phyloP scores from a whole-genome alignment of 1,140 invertebrate genomes.

The Eubasilissa regina region DNA sequence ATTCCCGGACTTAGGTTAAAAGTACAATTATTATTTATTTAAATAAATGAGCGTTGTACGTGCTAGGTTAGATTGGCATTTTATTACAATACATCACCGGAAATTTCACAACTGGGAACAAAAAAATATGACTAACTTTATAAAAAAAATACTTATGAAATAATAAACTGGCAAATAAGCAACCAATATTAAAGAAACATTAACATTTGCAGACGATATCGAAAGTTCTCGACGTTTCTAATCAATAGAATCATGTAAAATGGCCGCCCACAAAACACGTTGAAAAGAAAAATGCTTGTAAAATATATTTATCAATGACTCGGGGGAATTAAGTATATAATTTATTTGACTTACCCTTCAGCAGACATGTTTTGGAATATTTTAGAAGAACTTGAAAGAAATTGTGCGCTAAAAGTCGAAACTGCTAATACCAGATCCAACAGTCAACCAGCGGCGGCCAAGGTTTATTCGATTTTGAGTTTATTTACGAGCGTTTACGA shows the following conservation, averaged over 20 bases:
- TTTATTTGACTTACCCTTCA: slow-evolving; percentile 24
- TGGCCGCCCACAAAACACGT: slow-evolving; percentile 39
- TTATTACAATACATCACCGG: not conserved
- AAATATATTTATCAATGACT: slow-evolving; percentile 4
- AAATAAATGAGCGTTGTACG: not conserved
- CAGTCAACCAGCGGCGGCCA: slow-evolving; percentile 2
- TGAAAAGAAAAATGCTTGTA: not conserved
- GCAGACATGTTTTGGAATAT: slow-evolving; percentile 19
- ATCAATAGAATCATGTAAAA: slow-evolving; percentile 32
- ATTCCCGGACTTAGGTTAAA: too few relatives aligned
- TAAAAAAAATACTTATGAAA: not conserved
- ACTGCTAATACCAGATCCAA: not conserved
- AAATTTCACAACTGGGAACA: not conserved
- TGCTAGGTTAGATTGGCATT: not conserved
- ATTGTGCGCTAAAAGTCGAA: not conserved
- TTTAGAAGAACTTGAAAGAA: slow-evolving; percentile 49
- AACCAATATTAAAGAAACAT: not conserved
- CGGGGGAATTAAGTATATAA: not conserved
- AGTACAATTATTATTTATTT: not conserved
- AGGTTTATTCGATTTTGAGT: not conserved
- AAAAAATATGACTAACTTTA: not conserved
- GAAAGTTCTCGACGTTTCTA: slow-evolving; percentile 35
- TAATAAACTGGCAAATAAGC: not conserved
- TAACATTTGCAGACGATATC: not conserved
- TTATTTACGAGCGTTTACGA: too few relatives aligned